Base-by-base conservation (phyloP, 2,888 invertebrate species). In the Choreutis nemorana region DNA sequence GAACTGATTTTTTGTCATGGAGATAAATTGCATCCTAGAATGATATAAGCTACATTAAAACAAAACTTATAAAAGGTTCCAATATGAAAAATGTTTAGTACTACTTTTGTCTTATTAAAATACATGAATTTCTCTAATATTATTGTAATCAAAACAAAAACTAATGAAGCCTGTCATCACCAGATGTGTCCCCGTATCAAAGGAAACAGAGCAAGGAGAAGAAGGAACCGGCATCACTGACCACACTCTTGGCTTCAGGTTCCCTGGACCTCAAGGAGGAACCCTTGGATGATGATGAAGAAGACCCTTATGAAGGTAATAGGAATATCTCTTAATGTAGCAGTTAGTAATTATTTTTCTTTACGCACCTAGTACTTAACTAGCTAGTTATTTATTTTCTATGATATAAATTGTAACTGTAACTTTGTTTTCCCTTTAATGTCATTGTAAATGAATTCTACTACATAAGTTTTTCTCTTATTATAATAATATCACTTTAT, bases 151-250 rank as follows among this genome's bases (percentile, higher is more conserved):
- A n/a, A n/a, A n/a, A n/a, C n/a, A 14, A 25, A 6, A 12, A 3
- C 9, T n/a, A 21, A 21, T 14, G 11, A n/a, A 21, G 8, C 8
- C 2, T 25, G 11, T 13, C 10, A 9, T 2, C 16, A 12, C 4
- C 32, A 75, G 77, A 64, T 37, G 35, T 67, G 2, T 77, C 78
- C 8, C 78, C 77, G 22, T 79, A 79, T 37, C 64, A 61, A 20
- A 61, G 75, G 8, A 78, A 75, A 45, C 72, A 67, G 31, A 55
- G 58, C 0, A 70, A 59, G 31, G 41, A 40, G 3, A 34, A 39
- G 0, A 55, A 63, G 21, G 77, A 77, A 32, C 59, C 48, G 0
- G 58, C 57, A 32, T 52, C 68, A 0, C 37, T 71, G 7, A 67
- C 71, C 2, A 50, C 60, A 8, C 36, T 71, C 14, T 37, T 71